Conservation (phyloP, 2,797 vertebrate genomes). For the Gephyroberyx darwinii region DNA sequence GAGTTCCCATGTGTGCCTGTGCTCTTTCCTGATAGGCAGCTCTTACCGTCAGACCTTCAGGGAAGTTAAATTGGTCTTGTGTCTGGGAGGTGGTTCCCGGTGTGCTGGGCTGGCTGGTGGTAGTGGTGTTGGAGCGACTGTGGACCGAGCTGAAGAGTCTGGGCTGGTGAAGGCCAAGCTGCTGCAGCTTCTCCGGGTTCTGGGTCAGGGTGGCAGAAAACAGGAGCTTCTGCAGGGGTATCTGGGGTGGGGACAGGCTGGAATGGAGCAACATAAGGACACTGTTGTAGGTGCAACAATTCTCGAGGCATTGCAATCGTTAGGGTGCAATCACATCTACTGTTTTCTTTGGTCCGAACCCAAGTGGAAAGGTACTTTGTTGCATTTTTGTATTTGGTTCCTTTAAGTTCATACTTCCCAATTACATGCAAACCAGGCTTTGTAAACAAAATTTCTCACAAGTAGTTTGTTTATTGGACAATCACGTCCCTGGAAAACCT, state of each 20-base stretch:
- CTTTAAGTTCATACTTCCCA: no score
- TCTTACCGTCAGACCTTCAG: conserved; percentile 86
- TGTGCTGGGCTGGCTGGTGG: not conserved
- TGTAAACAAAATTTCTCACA: not conserved
- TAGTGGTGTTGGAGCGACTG: not conserved
- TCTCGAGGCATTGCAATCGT: not conserved
- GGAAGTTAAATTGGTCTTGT: conserved; percentile 83
- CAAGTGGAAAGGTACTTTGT: no score
- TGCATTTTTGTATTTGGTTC: no score
- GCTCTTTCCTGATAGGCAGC: not conserved
- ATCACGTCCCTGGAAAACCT: not conserved
- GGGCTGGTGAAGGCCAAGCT: conserved; percentile 90
- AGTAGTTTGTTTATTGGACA: no score
- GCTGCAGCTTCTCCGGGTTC: conserved; percentile 94
- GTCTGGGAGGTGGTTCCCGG: conserved; percentile 2
- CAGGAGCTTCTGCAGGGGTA: conserved; percentile 94
- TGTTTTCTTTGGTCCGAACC: no score
- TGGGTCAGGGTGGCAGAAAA: conserved; percentile 96
- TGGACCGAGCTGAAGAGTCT: conserved; percentile 88
- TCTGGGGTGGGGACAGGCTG: conserved; percentile 86
- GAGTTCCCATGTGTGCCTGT: no score
- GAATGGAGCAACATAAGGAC: conserved; percentile 3
- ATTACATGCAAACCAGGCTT: not conserved
- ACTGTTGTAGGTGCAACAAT: not conserved
- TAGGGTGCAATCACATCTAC: not conserved